phyloP scores from a whole-genome alignment of 2,113 vertebrate genomes.

The Grammomys surdaster region DNA sequence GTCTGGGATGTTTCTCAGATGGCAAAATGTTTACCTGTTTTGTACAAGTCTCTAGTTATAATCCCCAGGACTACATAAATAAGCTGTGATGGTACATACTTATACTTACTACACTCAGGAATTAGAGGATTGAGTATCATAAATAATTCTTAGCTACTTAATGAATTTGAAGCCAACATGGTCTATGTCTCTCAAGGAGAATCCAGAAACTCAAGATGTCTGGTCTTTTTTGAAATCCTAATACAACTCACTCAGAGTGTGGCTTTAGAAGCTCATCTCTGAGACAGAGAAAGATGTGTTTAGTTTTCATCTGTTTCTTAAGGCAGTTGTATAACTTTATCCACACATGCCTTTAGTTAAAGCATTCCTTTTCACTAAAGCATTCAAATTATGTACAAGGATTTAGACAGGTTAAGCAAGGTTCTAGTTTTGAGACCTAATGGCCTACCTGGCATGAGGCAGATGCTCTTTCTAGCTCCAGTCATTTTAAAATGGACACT shows the following conservation, averaged over 20 bases:
- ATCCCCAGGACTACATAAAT: not conserved
- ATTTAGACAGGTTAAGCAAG: too few species aligned
- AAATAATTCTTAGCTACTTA: not conserved
- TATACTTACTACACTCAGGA: too few species aligned
- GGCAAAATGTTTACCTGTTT: not conserved
- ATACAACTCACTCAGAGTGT: too few species aligned
- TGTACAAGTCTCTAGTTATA: not conserved
- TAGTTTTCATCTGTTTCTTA: not conserved
- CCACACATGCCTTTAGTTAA: not conserved
- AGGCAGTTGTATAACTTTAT: not conserved
- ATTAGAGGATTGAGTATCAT: not conserved
- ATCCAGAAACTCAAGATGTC: not conserved
- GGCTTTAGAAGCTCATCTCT: too few species aligned
- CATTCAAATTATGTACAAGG: not conserved
- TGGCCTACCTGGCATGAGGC: not conserved
- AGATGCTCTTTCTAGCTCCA: not conserved
- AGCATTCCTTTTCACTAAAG: too few species aligned
- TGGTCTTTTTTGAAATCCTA: too few species aligned
- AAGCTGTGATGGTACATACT: not conserved
- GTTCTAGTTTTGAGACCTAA: not conserved
- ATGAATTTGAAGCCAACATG: not conserved
- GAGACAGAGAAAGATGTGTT: accelerated
- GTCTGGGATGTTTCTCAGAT: not conserved
- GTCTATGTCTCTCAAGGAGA: not conserved
- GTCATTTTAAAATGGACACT: not conserved